Evolutionary conservation across 2,797 vertebrate species (phyloP).

Genomic region (Sorex maritimensis): DNA sequence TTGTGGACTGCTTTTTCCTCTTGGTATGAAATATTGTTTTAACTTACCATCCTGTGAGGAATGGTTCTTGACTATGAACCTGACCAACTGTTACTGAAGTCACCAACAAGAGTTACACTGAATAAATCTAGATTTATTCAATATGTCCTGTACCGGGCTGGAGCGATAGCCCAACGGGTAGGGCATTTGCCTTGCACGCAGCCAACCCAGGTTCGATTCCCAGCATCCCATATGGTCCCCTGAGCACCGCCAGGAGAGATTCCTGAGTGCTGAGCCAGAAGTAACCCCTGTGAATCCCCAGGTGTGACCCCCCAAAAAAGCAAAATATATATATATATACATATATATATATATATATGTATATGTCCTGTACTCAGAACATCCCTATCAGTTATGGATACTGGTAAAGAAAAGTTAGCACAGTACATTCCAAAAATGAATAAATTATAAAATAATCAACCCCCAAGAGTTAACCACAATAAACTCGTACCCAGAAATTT

Average conservation of each 20-base stretch:
- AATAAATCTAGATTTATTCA: not conserved
- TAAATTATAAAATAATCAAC: constrained; percentile 43
- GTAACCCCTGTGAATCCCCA: too few relatives aligned
- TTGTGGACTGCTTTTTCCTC: not conserved
- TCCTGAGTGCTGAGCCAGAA: too few relatives aligned
- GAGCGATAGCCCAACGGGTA: too few relatives aligned
- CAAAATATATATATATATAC: too few relatives aligned
- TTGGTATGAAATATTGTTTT: constrained; percentile 50
- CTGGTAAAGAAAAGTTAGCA: constrained; percentile 22
- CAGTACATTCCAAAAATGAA: constrained; percentile 6
- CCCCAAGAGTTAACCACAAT: not conserved
- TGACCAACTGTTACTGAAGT: not conserved
- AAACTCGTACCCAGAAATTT: constrained; percentile 10
- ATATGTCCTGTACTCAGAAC: not conserved
- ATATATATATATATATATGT: too few relatives aligned
- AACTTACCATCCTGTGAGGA: not conserved
- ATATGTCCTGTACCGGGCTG: too few relatives aligned
- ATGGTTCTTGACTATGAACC: constrained; percentile 34
- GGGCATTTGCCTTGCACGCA: too few relatives aligned
- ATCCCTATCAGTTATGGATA: not conserved
- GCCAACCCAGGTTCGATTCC: too few relatives aligned
- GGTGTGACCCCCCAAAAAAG: too few relatives aligned
- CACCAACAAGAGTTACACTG: not conserved
- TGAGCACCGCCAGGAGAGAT: too few relatives aligned
- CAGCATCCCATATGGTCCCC: too few relatives aligned